Percentiles rank a stretch among this genome's conserved stretches.
These are phyloP conservation scores for Cerastis rubricosa DNA, from an alignment of 2,888 invertebrate species.

Conservation along the genomic window DNA sequence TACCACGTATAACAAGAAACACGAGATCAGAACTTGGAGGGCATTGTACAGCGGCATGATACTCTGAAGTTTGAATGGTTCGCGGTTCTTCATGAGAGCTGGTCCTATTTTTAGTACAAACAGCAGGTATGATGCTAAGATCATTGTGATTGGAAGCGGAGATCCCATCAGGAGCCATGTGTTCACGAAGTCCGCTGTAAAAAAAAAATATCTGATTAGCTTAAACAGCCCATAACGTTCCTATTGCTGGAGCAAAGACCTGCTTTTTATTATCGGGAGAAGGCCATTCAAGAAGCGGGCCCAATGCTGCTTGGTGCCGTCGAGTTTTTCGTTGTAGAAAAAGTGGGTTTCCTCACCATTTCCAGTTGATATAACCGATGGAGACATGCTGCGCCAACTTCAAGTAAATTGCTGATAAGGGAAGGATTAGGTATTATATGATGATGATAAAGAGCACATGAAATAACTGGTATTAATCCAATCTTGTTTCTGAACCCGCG, in stretches of 20 bases:
- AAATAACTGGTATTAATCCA: neutral
- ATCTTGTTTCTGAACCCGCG: neutral
- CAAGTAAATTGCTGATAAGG: neutral
- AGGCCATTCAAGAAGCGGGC: neutral
- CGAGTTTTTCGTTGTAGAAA: neutral
- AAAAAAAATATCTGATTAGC: neutral
- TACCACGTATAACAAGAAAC: constrained; percentile 87
- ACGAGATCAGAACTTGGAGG: constrained; percentile 91
- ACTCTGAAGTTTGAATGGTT: constrained; percentile 91
- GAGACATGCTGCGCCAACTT: neutral
- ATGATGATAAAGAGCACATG: neutral
- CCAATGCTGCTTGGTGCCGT: neutral
- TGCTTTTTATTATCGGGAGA: neutral
- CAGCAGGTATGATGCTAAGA: constrained; percentile 91
- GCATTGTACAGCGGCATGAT: constrained; percentile 92
- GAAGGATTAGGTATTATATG: neutral
- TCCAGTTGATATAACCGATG: neutral
- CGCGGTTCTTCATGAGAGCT: constrained; percentile 91
- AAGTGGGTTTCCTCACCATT: neutral
- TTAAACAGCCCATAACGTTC: neutral
- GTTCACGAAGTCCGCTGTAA: constrained; percentile 92
- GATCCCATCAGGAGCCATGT: constrained; percentile 92
- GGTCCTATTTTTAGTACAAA: constrained; percentile 93
- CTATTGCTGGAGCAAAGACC: neutral
- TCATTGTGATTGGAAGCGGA: constrained; percentile 89